phyloP scores from a whole-genome alignment of 2,888 invertebrate species.

The Lithophane leautieri region DNA sequence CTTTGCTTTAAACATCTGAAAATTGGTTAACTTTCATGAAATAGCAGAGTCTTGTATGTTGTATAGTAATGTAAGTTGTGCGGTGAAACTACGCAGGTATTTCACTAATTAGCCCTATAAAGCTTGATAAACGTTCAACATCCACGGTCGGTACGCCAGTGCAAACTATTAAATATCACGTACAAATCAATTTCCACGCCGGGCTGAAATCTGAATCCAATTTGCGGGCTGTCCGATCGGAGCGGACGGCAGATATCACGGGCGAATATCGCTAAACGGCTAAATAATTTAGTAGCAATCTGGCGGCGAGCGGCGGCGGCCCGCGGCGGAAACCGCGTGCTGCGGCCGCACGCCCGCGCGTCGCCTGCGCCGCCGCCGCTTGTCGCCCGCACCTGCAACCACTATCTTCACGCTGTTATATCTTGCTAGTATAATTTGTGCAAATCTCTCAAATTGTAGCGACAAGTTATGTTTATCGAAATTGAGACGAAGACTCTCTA shows the following conservation, averaged over 20 bases:
- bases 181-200: slow-evolving; percentile 88
- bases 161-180: slow-evolving; percentile 86
- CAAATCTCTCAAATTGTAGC: slow-evolving; percentile 10
- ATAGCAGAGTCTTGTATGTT: slow-evolving; percentile 17
- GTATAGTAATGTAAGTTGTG: slow-evolving; percentile 8
- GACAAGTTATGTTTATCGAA: neutral
- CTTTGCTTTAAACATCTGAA: slow-evolving; percentile 36
- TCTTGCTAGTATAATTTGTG: slow-evolving; percentile 35
- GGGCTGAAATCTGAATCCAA: slow-evolving; percentile 90
- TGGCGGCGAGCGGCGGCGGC: slow-evolving; percentile 74
- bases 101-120: slow-evolving; percentile 58
- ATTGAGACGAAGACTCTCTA: neutral
- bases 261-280: slow-evolving; percentile 89
- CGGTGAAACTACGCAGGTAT: slow-evolving; percentile 33
- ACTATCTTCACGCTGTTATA: slow-evolving; percentile 51
- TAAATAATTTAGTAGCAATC: slow-evolving; percentile 90
- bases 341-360: slow-evolving; percentile 60
- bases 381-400: slow-evolving; percentile 45
- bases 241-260: slow-evolving; percentile 85
- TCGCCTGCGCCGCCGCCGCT: slow-evolving; percentile 49
- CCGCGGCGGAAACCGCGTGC: slow-evolving; percentile 75
- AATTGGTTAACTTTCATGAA: slow-evolving; percentile 18
- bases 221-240: slow-evolving; percentile 89
- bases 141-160: slow-evolving; percentile 56
- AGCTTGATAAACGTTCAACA: slow-evolving; percentile 56